Percentiles rank a stretch among this genome's conserved stretches.
These are phyloP conservation scores for Mizuhopecten yessoensis DNA, from an alignment of 1,140 invertebrate species.

Conservation along the genomic window DNA sequence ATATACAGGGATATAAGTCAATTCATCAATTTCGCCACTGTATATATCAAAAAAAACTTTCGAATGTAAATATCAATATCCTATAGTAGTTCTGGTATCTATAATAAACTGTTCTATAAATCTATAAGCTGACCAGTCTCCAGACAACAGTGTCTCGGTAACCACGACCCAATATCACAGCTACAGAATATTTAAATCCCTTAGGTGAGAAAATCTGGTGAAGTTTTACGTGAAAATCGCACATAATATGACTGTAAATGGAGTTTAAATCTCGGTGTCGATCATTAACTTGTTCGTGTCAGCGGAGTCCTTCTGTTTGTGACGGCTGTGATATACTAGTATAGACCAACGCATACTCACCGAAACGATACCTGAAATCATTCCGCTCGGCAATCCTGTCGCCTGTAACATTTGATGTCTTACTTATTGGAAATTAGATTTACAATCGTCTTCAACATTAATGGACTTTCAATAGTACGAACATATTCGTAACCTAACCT, in stretches of 20 bases:
- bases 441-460: too few species aligned
- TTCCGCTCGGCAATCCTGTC: neutral
- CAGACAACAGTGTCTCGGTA: neutral
- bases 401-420: neutral
- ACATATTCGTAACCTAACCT: too few species aligned
- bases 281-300: neutral
- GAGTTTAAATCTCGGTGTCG: neutral
- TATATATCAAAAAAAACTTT: too few species aligned
- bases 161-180: neutral
- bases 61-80: neutral
- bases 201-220: neutral
- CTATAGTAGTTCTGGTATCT: too few species aligned
- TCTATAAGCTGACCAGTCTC: neutral
- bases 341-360: neutral
- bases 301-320: neutral
- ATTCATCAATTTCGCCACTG: too few species aligned
- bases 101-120: neutral
- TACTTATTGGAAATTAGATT: too few species aligned
- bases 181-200: conserved; percentile 2
- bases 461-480: too few species aligned
- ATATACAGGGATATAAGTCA: too few species aligned
- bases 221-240: neutral
- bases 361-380: neutral
- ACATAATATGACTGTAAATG: neutral
- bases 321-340: neutral